Evolutionary conservation across 2,888 invertebrate species (phyloP).

Genomic region (Mesochorus sp.): DNA sequence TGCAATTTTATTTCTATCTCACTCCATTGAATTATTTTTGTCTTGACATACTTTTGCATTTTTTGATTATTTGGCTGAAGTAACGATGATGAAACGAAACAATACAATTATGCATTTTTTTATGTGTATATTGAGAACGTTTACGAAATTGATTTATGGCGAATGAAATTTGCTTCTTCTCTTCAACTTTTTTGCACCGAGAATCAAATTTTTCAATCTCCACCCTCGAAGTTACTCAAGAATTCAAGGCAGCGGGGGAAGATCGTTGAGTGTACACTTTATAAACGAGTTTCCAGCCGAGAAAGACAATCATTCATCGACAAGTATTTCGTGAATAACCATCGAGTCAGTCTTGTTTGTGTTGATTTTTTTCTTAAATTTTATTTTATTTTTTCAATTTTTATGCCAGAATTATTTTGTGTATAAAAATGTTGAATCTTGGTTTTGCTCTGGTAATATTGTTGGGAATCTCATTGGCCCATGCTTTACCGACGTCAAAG

Average conservation of each 20-base stretch:
- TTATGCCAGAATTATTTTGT: background rate
- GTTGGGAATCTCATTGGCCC: constrained; percentile 48
- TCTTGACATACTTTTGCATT: no score
- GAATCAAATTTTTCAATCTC: background rate
- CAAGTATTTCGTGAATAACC: background rate
- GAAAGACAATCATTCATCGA: background rate
- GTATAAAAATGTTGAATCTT: constrained; percentile 25
- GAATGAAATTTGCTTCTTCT: background rate
- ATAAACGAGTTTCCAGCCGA: background rate
- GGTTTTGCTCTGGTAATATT: constrained; percentile 18
- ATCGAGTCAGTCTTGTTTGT: no score
- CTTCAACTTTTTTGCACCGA: background rate
- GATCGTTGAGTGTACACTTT: background rate
- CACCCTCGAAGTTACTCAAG: background rate
- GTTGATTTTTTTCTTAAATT: no score
- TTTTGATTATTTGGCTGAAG: background rate
- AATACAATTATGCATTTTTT: background rate
- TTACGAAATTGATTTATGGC: background rate
- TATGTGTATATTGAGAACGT: background rate
- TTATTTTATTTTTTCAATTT: background rate
- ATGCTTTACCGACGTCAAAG: constrained; percentile 57
- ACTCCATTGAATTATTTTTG: no score
- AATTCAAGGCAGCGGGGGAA: background rate
- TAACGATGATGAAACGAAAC: background rate
- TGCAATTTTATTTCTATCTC: no score